Conservation (phyloP, 2,888 invertebrate species). For the Mechanitis messenoides region DNA sequence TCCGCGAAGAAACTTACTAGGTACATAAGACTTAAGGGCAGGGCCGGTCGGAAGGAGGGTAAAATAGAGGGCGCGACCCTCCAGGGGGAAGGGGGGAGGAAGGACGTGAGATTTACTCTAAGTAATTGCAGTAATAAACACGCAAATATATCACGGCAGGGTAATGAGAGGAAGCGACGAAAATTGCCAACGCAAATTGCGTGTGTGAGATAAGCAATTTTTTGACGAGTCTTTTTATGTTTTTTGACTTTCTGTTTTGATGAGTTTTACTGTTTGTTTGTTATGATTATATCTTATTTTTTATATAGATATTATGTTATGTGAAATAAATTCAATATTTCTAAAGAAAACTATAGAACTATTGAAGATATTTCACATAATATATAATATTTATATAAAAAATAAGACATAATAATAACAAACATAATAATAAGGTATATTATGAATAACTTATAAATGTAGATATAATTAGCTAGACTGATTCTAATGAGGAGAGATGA, state of each 20-base stretch:
- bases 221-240: constrained; percentile 45
- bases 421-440: no score
- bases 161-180: constrained; percentile 75
- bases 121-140: constrained; percentile 79
- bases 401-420: no score
- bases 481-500: no score
- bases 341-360: no score
- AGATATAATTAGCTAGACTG: no score
- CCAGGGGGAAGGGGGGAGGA: constrained; percentile 59
- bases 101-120: constrained; percentile 78
- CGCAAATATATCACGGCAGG: constrained; percentile 75
- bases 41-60: constrained; percentile 74
- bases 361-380: no score
- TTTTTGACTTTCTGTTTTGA: constrained; percentile 38
- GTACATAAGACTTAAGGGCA: constrained; percentile 77
- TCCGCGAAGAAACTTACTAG: constrained; percentile 75
- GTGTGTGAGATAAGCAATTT: constrained; percentile 76
- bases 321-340: no score
- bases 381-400: no score
- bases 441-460: no score
- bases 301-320: not conserved
- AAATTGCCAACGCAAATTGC: constrained; percentile 75
- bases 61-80: constrained; percentile 74
- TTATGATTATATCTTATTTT: constrained; percentile 19
- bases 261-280: constrained; percentile 19